A percentile compares a stretch with the other conserved stretches of the same genome.
These are phyloP conservation scores for Onychomys torridus DNA, from an alignment of 2,797 vertebrate genomes.

Conservation along the genomic window DNA sequence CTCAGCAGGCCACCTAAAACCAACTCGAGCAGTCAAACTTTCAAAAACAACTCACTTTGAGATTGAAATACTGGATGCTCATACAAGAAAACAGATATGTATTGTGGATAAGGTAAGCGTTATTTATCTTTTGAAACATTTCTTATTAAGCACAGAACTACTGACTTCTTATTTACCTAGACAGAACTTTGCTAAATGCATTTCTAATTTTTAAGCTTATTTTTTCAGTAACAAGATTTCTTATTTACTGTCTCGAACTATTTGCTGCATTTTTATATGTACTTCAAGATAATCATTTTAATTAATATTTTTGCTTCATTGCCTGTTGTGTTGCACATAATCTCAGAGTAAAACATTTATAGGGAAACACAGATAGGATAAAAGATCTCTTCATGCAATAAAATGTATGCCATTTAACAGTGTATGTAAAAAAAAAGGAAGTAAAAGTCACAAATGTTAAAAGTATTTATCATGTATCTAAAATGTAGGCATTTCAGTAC, in stretches of 20 bases:
- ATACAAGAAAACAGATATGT: conserved; percentile 89
- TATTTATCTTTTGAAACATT: not conserved
- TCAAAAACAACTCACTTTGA: conserved; percentile 88
- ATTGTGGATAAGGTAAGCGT: conserved; percentile 90
- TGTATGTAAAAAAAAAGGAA: not conserved
- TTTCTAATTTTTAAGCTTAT: not conserved
- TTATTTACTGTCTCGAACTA: not conserved
- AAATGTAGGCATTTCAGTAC: not conserved
- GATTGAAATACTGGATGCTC: conserved; percentile 89
- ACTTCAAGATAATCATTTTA: not conserved
- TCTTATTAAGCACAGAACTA: not conserved
- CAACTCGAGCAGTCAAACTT: conserved; percentile 80
- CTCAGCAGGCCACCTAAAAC: conserved; percentile 83
- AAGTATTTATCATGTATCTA: not conserved
- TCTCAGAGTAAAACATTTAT: not conserved
- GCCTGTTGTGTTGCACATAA: not conserved
- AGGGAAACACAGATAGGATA: not conserved
- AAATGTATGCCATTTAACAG: not conserved
- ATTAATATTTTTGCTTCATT: not conserved
- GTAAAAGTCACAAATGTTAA: not conserved
- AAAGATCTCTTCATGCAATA: not conserved
- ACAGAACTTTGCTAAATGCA: not conserved
- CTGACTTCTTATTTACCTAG: not conserved
- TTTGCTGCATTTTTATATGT: not conserved
- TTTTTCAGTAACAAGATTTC: not conserved